Conservation (phyloP, 2,113 vertebrate species). For the Canis aureus region DNA sequence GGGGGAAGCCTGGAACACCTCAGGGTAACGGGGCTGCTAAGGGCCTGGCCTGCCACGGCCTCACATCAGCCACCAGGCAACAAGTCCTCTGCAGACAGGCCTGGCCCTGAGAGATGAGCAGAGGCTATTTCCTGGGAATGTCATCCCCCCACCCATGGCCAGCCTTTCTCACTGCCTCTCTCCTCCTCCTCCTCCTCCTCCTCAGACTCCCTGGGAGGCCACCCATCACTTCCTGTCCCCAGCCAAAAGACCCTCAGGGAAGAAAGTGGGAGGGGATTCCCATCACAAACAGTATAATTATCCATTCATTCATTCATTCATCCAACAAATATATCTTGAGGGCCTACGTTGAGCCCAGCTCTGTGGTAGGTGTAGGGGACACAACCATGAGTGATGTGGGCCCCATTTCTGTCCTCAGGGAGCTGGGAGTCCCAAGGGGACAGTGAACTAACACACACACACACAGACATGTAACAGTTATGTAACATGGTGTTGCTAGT, state of each 20-base stretch:
- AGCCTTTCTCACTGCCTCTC: slow-evolving; percentile 30
- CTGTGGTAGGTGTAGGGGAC: neutral
- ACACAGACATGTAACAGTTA: too few species aligned
- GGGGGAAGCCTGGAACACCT: neutral
- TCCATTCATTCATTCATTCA: neutral
- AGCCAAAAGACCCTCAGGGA: neutral
- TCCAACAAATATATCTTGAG: neutral
- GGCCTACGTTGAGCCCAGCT: neutral
- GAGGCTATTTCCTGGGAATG: slow-evolving; percentile 82
- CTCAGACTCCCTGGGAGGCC: neutral
- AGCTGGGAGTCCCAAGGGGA: neutral
- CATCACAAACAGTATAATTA: neutral
- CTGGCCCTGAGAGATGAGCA: neutral
- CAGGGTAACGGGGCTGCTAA: neutral
- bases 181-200: neutral
- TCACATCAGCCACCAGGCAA: neutral
- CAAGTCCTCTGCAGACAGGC: neutral
- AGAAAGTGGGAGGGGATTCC: neutral
- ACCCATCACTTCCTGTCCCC: neutral
- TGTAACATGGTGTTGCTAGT: rapidly evolving
- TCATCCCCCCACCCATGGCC: slow-evolving; percentile 87
- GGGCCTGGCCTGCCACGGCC: neutral
- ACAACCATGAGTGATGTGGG: neutral
- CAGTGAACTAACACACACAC: rapidly evolving
- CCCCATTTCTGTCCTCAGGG: neutral